Conservation (phyloP, 2,113 vertebrate genomes). For the Dipodomys stephensi region DNA sequence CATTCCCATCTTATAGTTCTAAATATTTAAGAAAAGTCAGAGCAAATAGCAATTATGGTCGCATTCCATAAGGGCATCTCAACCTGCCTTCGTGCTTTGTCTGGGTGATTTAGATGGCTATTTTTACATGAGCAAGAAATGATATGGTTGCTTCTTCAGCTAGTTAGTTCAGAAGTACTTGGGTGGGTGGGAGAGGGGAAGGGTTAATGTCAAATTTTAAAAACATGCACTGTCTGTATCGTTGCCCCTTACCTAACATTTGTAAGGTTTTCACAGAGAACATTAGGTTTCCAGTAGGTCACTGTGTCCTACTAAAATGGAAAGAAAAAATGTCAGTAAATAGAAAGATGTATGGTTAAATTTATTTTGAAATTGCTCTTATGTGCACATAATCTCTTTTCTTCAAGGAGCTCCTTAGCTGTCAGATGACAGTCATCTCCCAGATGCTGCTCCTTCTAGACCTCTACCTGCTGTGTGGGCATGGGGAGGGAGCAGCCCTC, state of each 20-base stretch:
- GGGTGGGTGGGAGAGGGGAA: too few species aligned
- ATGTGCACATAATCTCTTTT: not conserved
- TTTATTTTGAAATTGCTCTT: not conserved
- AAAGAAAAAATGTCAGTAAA: not conserved
- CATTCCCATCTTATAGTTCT: too few species aligned
- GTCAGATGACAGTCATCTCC: not conserved
- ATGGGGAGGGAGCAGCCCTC: not conserved
- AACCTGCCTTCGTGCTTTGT: too few species aligned
- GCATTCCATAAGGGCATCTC: too few species aligned
- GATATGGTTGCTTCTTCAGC: too few species aligned
- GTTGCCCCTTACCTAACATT: not conserved
- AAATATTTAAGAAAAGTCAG: too few species aligned
- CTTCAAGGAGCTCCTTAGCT: rapidly evolving
- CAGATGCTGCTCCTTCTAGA: not conserved
- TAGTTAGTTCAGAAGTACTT: not conserved
- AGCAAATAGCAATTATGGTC: too few species aligned
- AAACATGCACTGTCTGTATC: too few species aligned
- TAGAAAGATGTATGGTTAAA: not conserved
- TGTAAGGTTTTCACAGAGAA: not conserved
- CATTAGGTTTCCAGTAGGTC: not conserved
- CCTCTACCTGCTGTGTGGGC: too few species aligned
- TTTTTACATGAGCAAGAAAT: too few species aligned
- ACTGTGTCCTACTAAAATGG: not conserved
- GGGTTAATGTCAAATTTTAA: too few species aligned
- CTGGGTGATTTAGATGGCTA: too few species aligned